These are phyloP conservation scores for Cosmorhoe ocellata DNA, from an alignment of 2,888 invertebrate species.

Conservation along the genomic window DNA sequence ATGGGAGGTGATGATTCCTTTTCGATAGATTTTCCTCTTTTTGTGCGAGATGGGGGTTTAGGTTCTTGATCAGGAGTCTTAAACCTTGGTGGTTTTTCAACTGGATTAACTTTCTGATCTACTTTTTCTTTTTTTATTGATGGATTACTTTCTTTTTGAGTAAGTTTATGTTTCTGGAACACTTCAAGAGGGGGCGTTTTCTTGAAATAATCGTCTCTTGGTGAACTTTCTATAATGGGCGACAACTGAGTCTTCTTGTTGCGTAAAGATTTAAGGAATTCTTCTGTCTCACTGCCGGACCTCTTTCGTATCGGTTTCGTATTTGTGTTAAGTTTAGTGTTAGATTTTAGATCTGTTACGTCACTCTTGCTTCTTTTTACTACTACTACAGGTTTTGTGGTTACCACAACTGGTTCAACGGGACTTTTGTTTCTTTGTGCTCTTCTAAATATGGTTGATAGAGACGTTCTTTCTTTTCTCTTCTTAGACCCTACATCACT, in stretches of 20 bases:
- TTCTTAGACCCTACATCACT: slow-evolving; percentile 80
- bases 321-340: slow-evolving; percentile 66
- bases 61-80: slow-evolving; percentile 69
- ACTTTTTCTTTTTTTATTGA: slow-evolving; percentile 52
- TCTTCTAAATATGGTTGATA: slow-evolving; percentile 86
- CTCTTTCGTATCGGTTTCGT: slow-evolving; percentile 80
- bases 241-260: slow-evolving; percentile 87
- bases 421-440: slow-evolving; percentile 79
- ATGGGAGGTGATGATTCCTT: slow-evolving; percentile 63
- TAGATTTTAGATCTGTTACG: slow-evolving; percentile 84
- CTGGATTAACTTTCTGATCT: slow-evolving; percentile 71
- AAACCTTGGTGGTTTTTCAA: slow-evolving; percentile 72
- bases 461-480: slow-evolving; percentile 82
- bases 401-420: slow-evolving; percentile 75
- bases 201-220: slow-evolving; percentile 86
- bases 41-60: slow-evolving; percentile 64
- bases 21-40: slow-evolving; percentile 65
- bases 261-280: slow-evolving; percentile 76
- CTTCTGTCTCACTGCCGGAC: slow-evolving; percentile 84
- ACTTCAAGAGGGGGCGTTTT: slow-evolving; percentile 69
- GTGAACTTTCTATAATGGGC: slow-evolving; percentile 90
- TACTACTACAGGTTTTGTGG: slow-evolving; percentile 62
- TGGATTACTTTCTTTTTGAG: slow-evolving; percentile 55
- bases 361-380: slow-evolving; percentile 85
- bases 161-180: slow-evolving; percentile 61